These are phyloP conservation scores for Poecile montanus DNA, from an alignment of 2,797 vertebrate genomes.

Conservation along the genomic window DNA sequence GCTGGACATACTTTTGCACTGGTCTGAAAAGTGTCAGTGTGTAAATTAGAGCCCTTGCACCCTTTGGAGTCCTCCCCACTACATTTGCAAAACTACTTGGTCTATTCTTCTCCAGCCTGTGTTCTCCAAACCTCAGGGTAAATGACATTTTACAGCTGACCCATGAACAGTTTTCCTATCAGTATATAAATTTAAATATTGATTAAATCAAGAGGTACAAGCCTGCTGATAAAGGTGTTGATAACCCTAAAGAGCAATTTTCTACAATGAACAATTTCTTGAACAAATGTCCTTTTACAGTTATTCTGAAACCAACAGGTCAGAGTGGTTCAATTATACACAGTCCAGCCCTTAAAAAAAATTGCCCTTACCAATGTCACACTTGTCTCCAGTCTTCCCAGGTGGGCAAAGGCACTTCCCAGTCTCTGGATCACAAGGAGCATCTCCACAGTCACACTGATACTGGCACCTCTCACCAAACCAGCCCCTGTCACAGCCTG, in stretches of 20 bases:
- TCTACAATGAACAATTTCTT: neutral
- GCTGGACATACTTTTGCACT: neutral
- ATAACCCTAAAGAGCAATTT: neutral
- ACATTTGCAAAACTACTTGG: neutral
- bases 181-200: neutral
- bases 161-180: neutral
- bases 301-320: neutral
- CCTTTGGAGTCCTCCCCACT: neutral
- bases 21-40: neutral
- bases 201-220: neutral
- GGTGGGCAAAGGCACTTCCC: conserved; percentile 83
- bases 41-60: neutral
- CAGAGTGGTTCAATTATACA: neutral
- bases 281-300: neutral
- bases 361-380: conserved; percentile 78
- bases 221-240: neutral
- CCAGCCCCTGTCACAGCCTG: conserved; percentile 80
- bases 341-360: neutral
- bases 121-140: neutral
- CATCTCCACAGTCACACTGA: conserved; percentile 80
- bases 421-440: conserved; percentile 78
- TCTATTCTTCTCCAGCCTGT: neutral
- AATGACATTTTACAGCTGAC: conserved; percentile 38
- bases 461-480: conserved; percentile 80
- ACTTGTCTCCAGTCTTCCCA: conserved; percentile 82